Conservation (phyloP, 2,888 invertebrate species). For the Itoplectis maculator region DNA sequence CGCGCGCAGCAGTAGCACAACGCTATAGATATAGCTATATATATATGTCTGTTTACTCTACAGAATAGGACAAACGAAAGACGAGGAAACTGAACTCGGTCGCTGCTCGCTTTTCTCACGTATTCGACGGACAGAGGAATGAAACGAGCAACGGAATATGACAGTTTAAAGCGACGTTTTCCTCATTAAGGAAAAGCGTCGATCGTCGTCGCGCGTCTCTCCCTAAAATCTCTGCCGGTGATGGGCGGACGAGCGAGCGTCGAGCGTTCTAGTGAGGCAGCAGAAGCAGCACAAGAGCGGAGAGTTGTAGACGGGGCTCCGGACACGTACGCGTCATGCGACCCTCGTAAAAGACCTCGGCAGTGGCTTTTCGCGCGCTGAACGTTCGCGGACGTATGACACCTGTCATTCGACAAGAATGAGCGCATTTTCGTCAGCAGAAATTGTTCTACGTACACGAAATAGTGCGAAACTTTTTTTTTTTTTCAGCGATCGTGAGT, state of each 20-base stretch:
- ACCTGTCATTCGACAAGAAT: conserved; percentile 63
- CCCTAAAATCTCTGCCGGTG: conserved; percentile 36
- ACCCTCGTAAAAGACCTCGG: conserved; percentile 64
- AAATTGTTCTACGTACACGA: conserved; percentile 31
- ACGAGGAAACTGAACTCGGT: background rate
- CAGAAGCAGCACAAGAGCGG: too few species aligned
- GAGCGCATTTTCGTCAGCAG: conserved; percentile 58
- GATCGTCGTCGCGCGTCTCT: conserved; percentile 1
- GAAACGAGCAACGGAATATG: too few species aligned
- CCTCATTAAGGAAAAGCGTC: background rate
- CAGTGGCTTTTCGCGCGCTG: conserved; percentile 10
- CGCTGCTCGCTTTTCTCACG: background rate
- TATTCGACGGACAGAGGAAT: background rate
- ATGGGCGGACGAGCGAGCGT: background rate
- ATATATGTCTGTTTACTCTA: background rate
- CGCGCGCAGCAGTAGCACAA: background rate
- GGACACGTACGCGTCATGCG: conserved; percentile 58
- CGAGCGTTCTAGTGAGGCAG: conserved; percentile 9
- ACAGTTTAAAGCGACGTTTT: background rate
- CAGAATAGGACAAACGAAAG: conserved; percentile 23
- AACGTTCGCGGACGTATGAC: conserved; percentile 63
- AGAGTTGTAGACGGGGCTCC: background rate
- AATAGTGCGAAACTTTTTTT: background rate
- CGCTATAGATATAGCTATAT: conserved; percentile 19
- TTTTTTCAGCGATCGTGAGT: too few species aligned